Base-by-base conservation (phyloP, 2,888 invertebrate species). In the Drosophila eohydei region DNA sequence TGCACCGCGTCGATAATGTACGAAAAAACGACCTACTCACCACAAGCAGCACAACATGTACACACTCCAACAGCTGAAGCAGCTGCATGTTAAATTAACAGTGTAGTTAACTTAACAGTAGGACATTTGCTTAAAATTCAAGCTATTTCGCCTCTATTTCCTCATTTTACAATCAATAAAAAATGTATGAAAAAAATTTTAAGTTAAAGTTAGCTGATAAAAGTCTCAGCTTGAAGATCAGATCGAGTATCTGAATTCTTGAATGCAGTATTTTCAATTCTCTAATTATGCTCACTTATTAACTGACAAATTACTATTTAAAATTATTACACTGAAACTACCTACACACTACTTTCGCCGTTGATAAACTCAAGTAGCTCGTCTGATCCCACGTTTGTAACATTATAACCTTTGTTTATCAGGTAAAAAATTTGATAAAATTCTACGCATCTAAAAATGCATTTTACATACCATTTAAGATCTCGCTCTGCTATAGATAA, bases 401-500 rank as follows among this genome's bases (percentile, higher is more conserved):
- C 16, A 21, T 14, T 36, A 26, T 26, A 28, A 12, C 16, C 26
- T 16, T 5, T 38, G 26, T 4, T 46, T 46, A 64, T 68, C 57
- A 40, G 32, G 56, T 8, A 30, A 4, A 36, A 16, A 14, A 4
- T 14, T 11, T 7, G 38, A 44, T 21, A 38, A 11, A 43, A 40
- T 30, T 57, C 11, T 55, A 50, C 61, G 50, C 44, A 56, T 12
- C 44, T 11, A 40, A 8, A 51, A 46, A 28, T 68, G 28, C 26
- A 48, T 11, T 54, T 48, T 44, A 50, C 6, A 43, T 58, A 21
- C 5, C 28, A 58, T 34, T 57, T 41, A 11, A 57, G 12, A 32
- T 50, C 34, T 51, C 9, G 36, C 5, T 54, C 51, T 71, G 54
- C n/a, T 7, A 6, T 9, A 36, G 62, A 63, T 59, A 62, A 34